Percentiles rank a stretch among this genome's conserved stretches.
These are phyloP conservation scores for Tetramorium simillimum DNA, from an alignment of 1,140 invertebrate species.

Conservation along the genomic window DNA sequence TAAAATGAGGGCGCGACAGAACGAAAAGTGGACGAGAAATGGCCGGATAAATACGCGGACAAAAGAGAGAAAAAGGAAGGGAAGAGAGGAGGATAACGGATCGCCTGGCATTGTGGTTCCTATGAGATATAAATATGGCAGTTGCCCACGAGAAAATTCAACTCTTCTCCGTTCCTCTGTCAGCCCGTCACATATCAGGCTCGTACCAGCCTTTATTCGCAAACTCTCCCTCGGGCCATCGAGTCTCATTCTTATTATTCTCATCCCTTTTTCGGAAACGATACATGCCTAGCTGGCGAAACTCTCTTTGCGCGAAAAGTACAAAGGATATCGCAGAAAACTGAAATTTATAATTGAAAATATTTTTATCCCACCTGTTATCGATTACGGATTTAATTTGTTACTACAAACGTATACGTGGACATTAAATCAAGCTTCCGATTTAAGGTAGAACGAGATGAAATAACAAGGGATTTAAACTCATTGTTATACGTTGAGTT, in stretches of 20 bases:
- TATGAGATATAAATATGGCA: constrained; percentile 46
- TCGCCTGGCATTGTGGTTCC: background rate
- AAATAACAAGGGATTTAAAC: background rate
- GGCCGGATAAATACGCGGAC: background rate
- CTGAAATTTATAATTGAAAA: constrained; percentile 1
- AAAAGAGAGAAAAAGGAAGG: background rate
- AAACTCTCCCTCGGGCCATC: constrained; percentile 8
- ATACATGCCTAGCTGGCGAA: background rate
- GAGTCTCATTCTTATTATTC: constrained; percentile 29
- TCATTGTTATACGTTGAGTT: background rate
- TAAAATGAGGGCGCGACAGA: background rate
- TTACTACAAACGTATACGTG: background rate
- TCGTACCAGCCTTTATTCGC: constrained; percentile 36
- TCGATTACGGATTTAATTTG: background rate
- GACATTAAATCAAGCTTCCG: background rate
- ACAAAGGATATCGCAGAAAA: constrained; percentile 9
- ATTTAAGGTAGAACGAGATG: constrained; percentile 13
- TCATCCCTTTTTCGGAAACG: background rate
- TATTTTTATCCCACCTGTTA: background rate
- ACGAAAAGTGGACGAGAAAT: constrained; percentile 16
- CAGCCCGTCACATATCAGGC: constrained; percentile 15
- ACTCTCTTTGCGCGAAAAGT: background rate
- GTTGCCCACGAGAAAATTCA: constrained; percentile 43
- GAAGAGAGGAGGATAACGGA: background rate
- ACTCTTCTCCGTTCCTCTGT: constrained; percentile 36